Conservation (phyloP, 2,888 invertebrate species). For the Bellardia pandia region DNA sequence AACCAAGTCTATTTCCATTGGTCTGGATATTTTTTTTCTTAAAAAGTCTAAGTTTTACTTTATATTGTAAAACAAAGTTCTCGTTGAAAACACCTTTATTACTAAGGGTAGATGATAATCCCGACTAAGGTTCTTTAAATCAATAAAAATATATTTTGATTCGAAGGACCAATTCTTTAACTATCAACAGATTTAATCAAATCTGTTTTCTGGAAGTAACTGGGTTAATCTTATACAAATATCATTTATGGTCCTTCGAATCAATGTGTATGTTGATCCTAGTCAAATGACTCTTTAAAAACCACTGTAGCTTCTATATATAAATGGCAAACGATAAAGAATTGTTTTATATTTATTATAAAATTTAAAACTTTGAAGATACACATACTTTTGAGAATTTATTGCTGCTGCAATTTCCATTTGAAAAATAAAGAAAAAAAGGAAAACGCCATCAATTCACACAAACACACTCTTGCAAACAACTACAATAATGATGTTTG, state of each 20-base stretch:
- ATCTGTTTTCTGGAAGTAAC: too few relatives aligned
- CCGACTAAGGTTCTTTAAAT: too few relatives aligned
- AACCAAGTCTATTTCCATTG: too few relatives aligned
- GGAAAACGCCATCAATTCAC: conserved; percentile 67
- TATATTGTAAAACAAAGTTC: too few relatives aligned
- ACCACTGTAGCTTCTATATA: conserved; percentile 39
- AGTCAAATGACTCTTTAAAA: background rate
- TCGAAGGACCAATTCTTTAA: too few relatives aligned
- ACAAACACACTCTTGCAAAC: background rate
- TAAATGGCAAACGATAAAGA: conserved; percentile 43
- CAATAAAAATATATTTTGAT: too few relatives aligned
- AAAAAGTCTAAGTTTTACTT: too few relatives aligned
- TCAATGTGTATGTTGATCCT: background rate
- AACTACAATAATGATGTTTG: conserved; percentile 49
- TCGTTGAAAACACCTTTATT: too few relatives aligned
- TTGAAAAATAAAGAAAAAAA: conserved; percentile 62
- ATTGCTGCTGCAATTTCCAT: conserved; percentile 81
- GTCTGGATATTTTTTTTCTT: too few relatives aligned
- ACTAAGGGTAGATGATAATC: too few relatives aligned
- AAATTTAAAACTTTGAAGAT: conserved; percentile 74
- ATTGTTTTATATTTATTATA: conserved; percentile 72
- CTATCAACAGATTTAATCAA: too few relatives aligned
- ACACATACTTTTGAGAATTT: conserved; percentile 79
- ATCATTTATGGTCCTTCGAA: background rate
- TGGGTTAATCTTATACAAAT: too few relatives aligned